Percentiles rank a stretch among this genome's conserved stretches.
phyloP scores from a whole-genome alignment of 2,888 invertebrate genomes.

The Acleris literana region DNA sequence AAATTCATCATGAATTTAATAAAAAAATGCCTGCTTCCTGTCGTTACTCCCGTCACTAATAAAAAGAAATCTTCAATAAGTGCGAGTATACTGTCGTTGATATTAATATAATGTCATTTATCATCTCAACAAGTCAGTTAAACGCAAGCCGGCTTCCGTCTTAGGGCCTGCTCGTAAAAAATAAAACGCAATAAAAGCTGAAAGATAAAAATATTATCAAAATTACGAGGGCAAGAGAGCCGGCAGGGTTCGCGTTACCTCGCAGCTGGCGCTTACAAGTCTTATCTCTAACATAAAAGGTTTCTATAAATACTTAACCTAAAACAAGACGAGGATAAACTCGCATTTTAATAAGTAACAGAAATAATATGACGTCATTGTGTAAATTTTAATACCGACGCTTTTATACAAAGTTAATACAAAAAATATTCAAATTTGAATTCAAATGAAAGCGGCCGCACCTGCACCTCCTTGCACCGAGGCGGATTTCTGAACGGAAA shows the following conservation, averaged over 20 bases:
- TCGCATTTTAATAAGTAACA: background rate
- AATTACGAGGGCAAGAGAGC: constrained; percentile 59
- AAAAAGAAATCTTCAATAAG: constrained; percentile 16
- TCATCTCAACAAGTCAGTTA: constrained; percentile 49
- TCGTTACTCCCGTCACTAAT: constrained; percentile 6
- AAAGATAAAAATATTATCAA: constrained; percentile 67
- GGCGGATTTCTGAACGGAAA: constrained; percentile 73
- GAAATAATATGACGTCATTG: constrained; percentile 10
- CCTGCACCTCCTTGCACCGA: constrained; percentile 62
- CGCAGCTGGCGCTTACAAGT: constrained; percentile 47
- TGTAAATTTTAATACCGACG: constrained; percentile 18
- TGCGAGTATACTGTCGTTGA: constrained; percentile 6
- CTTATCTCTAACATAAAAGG: constrained; percentile 56
- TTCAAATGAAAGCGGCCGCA: constrained; percentile 48
- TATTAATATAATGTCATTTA: constrained; percentile 42
- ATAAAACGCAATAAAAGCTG: constrained; percentile 64
- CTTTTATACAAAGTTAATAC: constrained; percentile 30
- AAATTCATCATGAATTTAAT: background rate
- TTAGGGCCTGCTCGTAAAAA: constrained; percentile 58
- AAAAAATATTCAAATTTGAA: constrained; percentile 22
- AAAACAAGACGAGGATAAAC: background rate
- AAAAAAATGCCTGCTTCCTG: background rate
- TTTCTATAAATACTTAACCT: constrained; percentile 24
- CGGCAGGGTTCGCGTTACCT: constrained; percentile 56
- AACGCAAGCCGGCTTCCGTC: constrained; percentile 37